phyloP scores from a whole-genome alignment of 23 tunicate genomes.

The Trididemnum miniatum region DNA sequence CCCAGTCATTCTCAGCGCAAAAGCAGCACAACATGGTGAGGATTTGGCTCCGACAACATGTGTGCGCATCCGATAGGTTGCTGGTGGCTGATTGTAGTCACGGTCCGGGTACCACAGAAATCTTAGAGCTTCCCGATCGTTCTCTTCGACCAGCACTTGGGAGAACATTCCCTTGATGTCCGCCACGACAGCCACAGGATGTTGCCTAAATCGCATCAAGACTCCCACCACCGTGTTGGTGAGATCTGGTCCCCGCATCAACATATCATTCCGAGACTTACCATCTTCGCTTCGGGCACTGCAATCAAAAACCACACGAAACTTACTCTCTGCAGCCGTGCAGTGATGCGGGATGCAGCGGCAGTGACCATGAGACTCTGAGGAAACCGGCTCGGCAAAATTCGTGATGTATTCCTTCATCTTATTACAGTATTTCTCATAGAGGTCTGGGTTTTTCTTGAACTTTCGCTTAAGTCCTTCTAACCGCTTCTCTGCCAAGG shows the following conservation, averaged over 20 bases:
- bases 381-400: too few species aligned
- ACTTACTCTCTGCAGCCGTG: not conserved
- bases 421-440: not conserved
- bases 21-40: not conserved
- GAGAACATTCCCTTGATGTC: not conserved
- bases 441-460: too few species aligned
- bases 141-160: not conserved
- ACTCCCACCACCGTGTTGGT: not conserved
- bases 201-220: not conserved
- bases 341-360: constrained; percentile 8
- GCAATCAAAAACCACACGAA: not conserved
- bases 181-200: not conserved
- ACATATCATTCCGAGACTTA: not conserved
- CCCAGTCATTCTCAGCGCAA: not conserved
- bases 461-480: not conserved
- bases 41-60: not conserved
- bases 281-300: not conserved
- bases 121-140: not conserved
- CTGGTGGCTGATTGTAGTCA: not conserved
- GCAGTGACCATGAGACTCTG: not conserved
- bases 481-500: not conserved
- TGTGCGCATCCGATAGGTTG: not conserved
- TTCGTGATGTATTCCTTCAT: too few species aligned
- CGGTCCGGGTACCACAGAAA: not conserved
- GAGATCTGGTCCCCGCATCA: not conserved